Percentiles rank a stretch among this genome's conserved stretches.
phyloP scores from a whole-genome alignment of 2,797 vertebrate species.

The Xyrichtys novacula region DNA sequence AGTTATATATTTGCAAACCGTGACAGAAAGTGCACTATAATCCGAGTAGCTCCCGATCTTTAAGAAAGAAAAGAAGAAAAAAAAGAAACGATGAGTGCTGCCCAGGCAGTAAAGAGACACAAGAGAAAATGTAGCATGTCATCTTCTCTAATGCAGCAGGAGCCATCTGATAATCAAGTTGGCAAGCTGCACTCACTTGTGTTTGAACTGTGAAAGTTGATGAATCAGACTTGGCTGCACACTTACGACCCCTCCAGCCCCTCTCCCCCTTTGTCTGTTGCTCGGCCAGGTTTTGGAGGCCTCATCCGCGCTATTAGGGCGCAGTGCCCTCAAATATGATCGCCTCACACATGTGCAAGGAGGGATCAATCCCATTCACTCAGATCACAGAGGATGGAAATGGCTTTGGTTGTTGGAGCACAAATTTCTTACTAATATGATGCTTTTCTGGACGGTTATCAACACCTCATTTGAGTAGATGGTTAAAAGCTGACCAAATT shows the following conservation, averaged over 20 bases:
- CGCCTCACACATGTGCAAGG: slow-evolving; percentile 38
- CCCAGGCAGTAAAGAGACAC: slow-evolving; percentile 48
- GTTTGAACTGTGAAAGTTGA: slow-evolving; percentile 78
- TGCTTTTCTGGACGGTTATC: no score
- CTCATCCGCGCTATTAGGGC: slow-evolving; percentile 64
- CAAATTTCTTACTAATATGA: no score
- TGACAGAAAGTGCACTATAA: slow-evolving; percentile 44
- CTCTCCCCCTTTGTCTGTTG: slow-evolving; percentile 50
- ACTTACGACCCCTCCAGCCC: slow-evolving; percentile 53
- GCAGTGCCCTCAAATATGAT: slow-evolving; percentile 55
- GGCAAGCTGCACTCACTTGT: slow-evolving; percentile 70
- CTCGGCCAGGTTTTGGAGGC: slow-evolving; percentile 53
- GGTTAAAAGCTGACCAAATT: no score
- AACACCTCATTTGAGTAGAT: no score
- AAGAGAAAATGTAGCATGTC: slow-evolving; percentile 69
- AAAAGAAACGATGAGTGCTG: not conserved
- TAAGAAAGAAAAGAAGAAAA: slow-evolving; percentile 18
- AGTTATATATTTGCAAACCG: slow-evolving; percentile 33
- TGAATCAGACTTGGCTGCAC: slow-evolving; percentile 75
- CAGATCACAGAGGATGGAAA: slow-evolving; percentile 50
- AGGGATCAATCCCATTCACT: slow-evolving; percentile 53
- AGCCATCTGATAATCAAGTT: slow-evolving; percentile 77
- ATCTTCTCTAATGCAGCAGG: slow-evolving; percentile 68
- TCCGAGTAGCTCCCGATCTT: slow-evolving; percentile 19
- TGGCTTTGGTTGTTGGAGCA: slow-evolving; percentile 1